These are phyloP conservation scores for Tapera naevia DNA, from an alignment of 2,797 vertebrate genomes.

Conservation along the genomic window DNA sequence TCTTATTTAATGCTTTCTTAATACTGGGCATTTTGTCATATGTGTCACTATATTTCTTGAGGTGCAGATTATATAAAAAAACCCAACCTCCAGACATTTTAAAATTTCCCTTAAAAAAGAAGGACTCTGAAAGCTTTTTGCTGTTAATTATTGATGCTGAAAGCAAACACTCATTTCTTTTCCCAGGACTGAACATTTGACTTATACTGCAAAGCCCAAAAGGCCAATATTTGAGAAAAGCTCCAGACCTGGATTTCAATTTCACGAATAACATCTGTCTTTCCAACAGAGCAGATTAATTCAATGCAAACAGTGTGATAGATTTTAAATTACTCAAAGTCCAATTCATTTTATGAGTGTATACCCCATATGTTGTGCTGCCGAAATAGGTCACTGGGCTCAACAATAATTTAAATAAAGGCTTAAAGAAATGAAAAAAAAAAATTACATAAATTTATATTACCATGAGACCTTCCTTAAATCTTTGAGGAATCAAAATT, in stretches of 20 bases:
- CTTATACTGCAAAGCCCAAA: neutral
- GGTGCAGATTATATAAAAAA: neutral
- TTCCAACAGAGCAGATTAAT: neutral
- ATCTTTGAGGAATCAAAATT: neutral
- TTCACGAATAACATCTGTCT: neutral
- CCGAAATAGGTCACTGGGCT: neutral
- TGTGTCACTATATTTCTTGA: neutral
- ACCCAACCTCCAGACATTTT: rapidly evolving
- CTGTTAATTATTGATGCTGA: neutral
- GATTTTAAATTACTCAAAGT: neutral
- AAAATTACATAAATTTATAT: neutral
- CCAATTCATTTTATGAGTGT: neutral
- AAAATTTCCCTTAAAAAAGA: neutral
- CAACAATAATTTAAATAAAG: neutral
- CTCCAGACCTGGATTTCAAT: neutral
- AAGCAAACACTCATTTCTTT: neutral
- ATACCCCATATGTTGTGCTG: neutral
- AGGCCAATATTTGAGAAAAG: neutral
- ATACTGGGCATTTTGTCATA: neutral
- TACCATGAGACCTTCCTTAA: neutral
- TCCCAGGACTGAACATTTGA: neutral
- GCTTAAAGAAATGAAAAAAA: neutral
- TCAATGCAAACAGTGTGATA: neutral
- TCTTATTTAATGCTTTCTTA: neutral
- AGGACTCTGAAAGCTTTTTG: neutral